Conservation (phyloP, 1,140 invertebrate genomes). For the Periplaneta americana region DNA sequence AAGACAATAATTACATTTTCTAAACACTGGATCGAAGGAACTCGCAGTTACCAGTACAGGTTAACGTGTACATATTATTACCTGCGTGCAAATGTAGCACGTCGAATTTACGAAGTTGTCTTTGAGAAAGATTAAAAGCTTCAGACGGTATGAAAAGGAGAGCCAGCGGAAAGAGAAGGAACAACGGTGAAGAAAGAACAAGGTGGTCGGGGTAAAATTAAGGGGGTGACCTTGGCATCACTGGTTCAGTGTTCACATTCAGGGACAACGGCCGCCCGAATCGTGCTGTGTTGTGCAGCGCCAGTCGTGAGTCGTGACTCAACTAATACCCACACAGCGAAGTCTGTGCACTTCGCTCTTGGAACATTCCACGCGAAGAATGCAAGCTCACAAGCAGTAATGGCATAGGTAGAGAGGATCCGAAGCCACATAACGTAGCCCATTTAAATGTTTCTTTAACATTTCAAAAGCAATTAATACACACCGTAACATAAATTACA, state of each 20-base stretch:
- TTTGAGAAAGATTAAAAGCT: background rate
- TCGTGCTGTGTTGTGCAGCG: background rate
- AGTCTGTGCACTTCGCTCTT: background rate
- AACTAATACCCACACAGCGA: background rate
- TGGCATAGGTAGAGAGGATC: too few relatives aligned
- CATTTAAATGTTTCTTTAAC: too few relatives aligned
- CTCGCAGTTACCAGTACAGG: too few relatives aligned
- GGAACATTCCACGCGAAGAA: too few relatives aligned
- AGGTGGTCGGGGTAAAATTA: background rate
- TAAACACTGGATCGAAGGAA: too few relatives aligned
- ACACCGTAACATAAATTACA: too few relatives aligned
- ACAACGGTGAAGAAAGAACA: background rate
- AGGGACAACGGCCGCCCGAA: slow-evolving; percentile 5
- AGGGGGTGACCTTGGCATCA: slow-evolving; percentile 11
- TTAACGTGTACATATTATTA: too few relatives aligned
- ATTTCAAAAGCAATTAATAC: too few relatives aligned
- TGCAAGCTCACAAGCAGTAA: too few relatives aligned
- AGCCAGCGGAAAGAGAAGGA: background rate
- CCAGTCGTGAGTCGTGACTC: background rate
- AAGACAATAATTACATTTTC: too few relatives aligned
- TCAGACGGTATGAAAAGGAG: background rate
- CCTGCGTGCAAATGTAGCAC: background rate
- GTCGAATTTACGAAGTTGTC: background rate
- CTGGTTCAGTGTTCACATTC: slow-evolving; percentile 12
- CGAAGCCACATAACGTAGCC: too few relatives aligned